Evolutionary conservation across 1,140 invertebrate species (phyloP), one percentile per base, ranked within the genome.

Genomic region (Diplogasteroides magnus): DNA sequence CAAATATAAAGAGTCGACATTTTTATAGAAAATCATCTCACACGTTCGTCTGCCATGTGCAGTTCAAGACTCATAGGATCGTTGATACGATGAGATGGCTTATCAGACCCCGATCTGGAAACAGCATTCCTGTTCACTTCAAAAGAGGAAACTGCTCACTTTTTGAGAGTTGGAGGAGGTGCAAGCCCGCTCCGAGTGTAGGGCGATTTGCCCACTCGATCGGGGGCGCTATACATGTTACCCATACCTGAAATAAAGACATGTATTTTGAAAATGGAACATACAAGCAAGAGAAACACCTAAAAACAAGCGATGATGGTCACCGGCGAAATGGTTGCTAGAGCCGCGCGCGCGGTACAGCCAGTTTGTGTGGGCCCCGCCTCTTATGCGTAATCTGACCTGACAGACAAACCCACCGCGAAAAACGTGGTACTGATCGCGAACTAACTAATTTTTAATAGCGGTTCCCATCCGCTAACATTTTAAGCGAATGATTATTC

Each of bases 41-140:
- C 73, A 13, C 81, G 79, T 37, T 83, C 77, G 62, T 82, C 81
- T 25, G 72, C 73, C 76, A 79, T 76, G 26, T 82, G 78, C 57
- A 82, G 31, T 61, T 82, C 76, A 14, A 81, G 64, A 32, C 75
- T 75, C 76, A 82, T 81, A 25, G 73, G 77, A 66, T 82, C 77
- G 55, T 82, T 62, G 29, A 80, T 62, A 59, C 76, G 73, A 67
- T 82, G 80, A 31, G 25, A 15, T 15, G 80, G 80, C 63, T 69
- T 60, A 57, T 82, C 79, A 31, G 74, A 76, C 0, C 72, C 77
- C 26, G 75, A 67, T 48, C 37, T 48, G 19, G 19, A 19, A 48
- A 19, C n/a, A n/a, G n/a, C n/a, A n/a, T n/a, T n/a, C n/a, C n/a
- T n/a, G n/a, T n/a, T 11, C 37, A 48, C 37, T 11, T 48, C 37